Evolutionary conservation across 1,140 invertebrate genomes (phyloP).

Genomic region (Conopomorpha cramerella): DNA sequence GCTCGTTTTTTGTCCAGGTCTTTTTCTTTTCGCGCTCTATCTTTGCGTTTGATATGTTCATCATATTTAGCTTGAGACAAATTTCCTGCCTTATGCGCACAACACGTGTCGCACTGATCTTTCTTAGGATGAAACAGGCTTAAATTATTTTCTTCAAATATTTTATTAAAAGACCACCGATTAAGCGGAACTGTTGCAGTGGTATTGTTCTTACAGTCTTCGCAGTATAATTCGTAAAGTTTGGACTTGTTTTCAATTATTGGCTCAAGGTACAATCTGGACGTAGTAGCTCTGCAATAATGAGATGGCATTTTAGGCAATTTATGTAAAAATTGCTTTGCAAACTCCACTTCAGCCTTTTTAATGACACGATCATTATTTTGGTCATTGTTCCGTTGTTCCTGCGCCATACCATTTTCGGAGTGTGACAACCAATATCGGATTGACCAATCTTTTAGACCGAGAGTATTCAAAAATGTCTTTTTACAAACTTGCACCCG

Average conservation of each 20-base stretch:
- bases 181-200: conserved; percentile 6
- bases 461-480: conserved; percentile 12
- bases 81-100: conserved; percentile 17
- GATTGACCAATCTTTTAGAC: conserved; percentile 14
- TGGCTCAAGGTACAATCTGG: conserved; percentile 8
- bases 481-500: conserved; percentile 13
- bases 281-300: conserved; percentile 8
- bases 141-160: conserved; percentile 20
- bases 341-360: too few species aligned
- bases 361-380: too few species aligned
- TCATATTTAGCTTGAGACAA: conserved; percentile 19
- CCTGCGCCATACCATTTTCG: conserved; percentile 7
- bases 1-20: conserved; percentile 12
- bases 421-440: conserved; percentile 10
- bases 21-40: conserved; percentile 11
- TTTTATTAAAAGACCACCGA: conserved; percentile 9
- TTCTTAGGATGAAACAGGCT: conserved; percentile 25
- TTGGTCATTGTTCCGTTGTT: too few species aligned
- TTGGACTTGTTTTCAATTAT: conserved; percentile 6
- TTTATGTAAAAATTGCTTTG: conserved; percentile 7
- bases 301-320: conserved; percentile 13
- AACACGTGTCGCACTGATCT: conserved; percentile 33
- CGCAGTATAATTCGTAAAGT: conserved; percentile 6
- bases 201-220: conserved; percentile 8
- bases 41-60: conserved; percentile 13